Conservation (phyloP, 2,797 vertebrate genomes). For the Martes flavigula region DNA sequence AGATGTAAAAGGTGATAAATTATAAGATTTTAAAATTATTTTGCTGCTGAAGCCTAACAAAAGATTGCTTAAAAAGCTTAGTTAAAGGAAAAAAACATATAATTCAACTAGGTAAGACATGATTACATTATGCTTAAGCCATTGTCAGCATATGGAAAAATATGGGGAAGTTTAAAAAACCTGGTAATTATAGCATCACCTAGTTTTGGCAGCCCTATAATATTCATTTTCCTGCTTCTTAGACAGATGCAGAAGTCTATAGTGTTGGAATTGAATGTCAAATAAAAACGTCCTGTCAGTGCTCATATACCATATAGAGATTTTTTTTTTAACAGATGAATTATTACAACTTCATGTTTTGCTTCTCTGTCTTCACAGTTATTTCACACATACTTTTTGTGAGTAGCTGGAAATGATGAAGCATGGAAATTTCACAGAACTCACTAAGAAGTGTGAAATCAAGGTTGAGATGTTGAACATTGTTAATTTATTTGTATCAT, state of each 20-base stretch:
- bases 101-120: conserved; percentile 56
- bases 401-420: conserved; percentile 30
- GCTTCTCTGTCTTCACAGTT: conserved; percentile 41
- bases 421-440: conserved; percentile 44
- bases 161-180: conserved; percentile 66
- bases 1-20: conserved; percentile 70
- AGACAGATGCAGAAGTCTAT: conserved; percentile 51
- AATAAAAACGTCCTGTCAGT: background rate
- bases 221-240: conserved; percentile 46
- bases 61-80: conserved; percentile 59
- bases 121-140: conserved; percentile 67
- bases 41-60: conserved; percentile 75
- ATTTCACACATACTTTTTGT: conserved; percentile 60
- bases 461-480: conserved; percentile 25
- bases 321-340: conserved; percentile 42
- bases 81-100: background rate
- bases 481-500: background rate
- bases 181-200: conserved; percentile 77
- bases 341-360: conserved; percentile 45
- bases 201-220: conserved; percentile 63
- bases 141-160: conserved; percentile 76
- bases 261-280: conserved; percentile 15
- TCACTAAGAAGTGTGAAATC: conserved; percentile 41
- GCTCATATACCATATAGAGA: background rate
- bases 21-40: conserved; percentile 67